phyloP scores from a whole-genome alignment of 1,140 invertebrate species.

The Tetramorium parvispinum region DNA sequence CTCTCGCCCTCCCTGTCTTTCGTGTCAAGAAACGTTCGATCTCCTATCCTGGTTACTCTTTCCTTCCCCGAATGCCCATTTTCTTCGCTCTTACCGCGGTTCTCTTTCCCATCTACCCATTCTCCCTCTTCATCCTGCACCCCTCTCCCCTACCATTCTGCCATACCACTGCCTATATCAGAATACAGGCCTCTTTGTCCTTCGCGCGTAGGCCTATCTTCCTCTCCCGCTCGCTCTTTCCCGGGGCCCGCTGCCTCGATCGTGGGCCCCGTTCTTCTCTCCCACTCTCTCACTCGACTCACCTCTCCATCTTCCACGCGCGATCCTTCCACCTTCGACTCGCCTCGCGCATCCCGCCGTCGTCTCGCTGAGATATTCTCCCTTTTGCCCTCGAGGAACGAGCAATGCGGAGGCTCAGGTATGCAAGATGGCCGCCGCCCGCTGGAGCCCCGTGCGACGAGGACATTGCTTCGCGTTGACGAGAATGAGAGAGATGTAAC shows the following conservation, averaged over 20 bases:
- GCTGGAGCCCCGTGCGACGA: constrained; percentile 59
- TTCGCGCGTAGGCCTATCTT: background rate
- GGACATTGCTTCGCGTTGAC: constrained; percentile 56
- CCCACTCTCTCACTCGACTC: constrained; percentile 32
- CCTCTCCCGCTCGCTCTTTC: background rate
- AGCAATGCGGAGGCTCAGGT: constrained; percentile 86
- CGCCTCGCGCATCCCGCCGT: constrained; percentile 72
- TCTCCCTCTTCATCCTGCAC: background rate
- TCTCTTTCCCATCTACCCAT: constrained; percentile 44
- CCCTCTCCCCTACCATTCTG: background rate
- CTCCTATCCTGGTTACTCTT: constrained; percentile 30
- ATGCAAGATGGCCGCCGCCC: constrained; percentile 84
- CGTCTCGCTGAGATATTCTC: constrained; percentile 84
- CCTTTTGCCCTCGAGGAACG: constrained; percentile 86
- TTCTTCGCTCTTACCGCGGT: constrained; percentile 15
- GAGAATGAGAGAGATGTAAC: constrained; percentile 58
- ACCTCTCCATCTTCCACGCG: constrained; percentile 58
- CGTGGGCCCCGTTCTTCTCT: constrained; percentile 4
- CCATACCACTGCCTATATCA: constrained; percentile 44
- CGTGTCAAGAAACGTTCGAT: constrained; percentile 50
- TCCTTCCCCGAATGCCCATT: constrained; percentile 22
- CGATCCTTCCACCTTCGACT: constrained; percentile 74
- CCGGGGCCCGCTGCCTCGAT: constrained; percentile 30
- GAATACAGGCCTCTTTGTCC: constrained; percentile 30
- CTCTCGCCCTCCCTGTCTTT: constrained; percentile 51